Conservation (phyloP, 2,113 vertebrate species). For the Macaca fascicularis region DNA sequence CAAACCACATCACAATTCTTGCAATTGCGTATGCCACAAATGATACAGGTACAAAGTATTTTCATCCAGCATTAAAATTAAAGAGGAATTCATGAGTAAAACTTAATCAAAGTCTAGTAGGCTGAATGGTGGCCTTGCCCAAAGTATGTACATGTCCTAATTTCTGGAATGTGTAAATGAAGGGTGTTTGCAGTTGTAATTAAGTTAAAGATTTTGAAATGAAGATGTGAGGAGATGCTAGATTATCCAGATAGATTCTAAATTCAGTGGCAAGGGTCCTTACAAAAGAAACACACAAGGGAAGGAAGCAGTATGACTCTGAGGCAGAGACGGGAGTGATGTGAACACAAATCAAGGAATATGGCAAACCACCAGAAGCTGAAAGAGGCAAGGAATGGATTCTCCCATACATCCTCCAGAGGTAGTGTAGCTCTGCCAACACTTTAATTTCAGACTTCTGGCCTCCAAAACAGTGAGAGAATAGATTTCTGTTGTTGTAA, state of each 20-base stretch:
- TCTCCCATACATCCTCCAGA: accelerated
- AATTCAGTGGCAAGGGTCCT: not conserved
- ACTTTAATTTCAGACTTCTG: not conserved
- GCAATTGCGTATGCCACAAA: not conserved
- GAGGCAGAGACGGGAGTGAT: not conserved
- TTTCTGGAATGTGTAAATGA: not conserved
- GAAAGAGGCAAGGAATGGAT: not conserved
- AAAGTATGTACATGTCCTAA: not conserved
- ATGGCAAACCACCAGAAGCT: not conserved
- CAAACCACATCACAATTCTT: too few species aligned
- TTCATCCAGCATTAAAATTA: not conserved
- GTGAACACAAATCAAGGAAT: not conserved
- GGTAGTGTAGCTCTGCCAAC: accelerated
- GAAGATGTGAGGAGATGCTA: not conserved
- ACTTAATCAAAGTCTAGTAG: not conserved
- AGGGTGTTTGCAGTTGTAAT: not conserved
- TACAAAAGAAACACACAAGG: not conserved
- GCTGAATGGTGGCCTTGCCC: not conserved
- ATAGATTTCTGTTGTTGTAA: not conserved
- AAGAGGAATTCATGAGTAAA: not conserved
- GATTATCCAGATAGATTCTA: not conserved
- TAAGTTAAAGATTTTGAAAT: not conserved
- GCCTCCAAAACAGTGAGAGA: not conserved
- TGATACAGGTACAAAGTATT: not conserved
- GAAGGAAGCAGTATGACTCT: not conserved